Base-by-base conservation (phyloP, 2,888 invertebrate species). In the Tiliacea aurago region DNA sequence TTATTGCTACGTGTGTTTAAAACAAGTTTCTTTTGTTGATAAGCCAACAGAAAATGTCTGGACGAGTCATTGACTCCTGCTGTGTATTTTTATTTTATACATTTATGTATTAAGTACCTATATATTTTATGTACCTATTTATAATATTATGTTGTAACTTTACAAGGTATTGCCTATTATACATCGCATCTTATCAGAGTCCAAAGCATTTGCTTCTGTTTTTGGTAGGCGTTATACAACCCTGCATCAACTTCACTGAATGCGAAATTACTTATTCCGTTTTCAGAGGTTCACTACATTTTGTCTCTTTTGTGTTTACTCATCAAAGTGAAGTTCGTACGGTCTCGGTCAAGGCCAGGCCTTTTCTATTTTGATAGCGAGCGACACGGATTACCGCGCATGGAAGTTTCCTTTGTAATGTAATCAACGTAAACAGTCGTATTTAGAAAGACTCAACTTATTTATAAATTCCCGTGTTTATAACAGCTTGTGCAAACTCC, bases 21-120 rank as follows among this genome's bases (percentile, higher is more conserved):
- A 94, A 94, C 94, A 90, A 92, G 94, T 94, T 94, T 93, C 93
- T 94, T 93, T 94, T 92, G 93, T 93, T 93, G 94, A 95, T 94
- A 94, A 94, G 91, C 89, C 89, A 88, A 88, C 91, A 90, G 88
- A 90, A 90, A 86, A 91, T 90, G 90, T 90, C 90, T 89, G 90
- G 87, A 90, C 85, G 91, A 91, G 93, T 91, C 93, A 89, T 93
- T 93, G 93, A 93, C 93, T 92, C 88, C 87, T 58, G 81, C 78
- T 87, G 85, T 83, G 80, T 69, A 78, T 81, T 84, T 75, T 84
- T 84, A 88, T 86, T 86, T 83, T 76, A 84, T 86, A 82, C 75
- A 80, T 86, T 81, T 70, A 81, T 73, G 65, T 69, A 78, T 79
- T n/a, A n/a, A n/a, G n/a, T n/a, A n/a, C n/a, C n/a, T n/a, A n/a